Evolutionary conservation across 92 coral and sea anemone genomes (phyloP), one percentile per base, ranked within the genome.

Genomic region (Parazoanthus darwini): DNA sequence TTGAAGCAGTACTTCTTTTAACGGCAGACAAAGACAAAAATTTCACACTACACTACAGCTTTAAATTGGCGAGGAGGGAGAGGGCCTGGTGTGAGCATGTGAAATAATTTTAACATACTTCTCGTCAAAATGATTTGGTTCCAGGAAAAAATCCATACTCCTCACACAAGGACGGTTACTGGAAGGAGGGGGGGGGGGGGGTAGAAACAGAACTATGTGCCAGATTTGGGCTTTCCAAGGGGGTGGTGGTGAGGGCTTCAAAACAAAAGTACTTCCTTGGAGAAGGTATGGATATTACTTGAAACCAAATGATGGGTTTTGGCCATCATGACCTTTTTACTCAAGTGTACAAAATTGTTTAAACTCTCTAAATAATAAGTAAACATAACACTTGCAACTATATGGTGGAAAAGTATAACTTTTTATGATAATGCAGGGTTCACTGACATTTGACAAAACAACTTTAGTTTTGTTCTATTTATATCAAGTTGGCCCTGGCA

Each of bases 311-410:
- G 15, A 22, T 22, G 33, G 13, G 33, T 22, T 23, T 22, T 67
- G 1, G 4, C 74, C 33, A 67, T n/a, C 71, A 18, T 2, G 4
- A 29, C 33, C 33, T 29, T 39, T 39, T 39, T 39, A 39, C 4
- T 4, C 4, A 39, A 46, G 10, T 46, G 50, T 4, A 46, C 50
- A 46, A 39, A 2, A 2, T 39, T 46, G 4, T 3, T 6, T 65
- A 65, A 65, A 65, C 71, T 65, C 18, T 65, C 23, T 16, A 65
- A 65, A 65, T 46, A 46, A 2, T 46, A 46, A 11, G 33, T 67
- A 67, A 65, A 67, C 23, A 67, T 67, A 67, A 67, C 74, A 67
- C 74, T 67, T 67, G 74, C 74, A 67, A 67, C 74, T 20, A 67
- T 8, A 18, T 65, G 2, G 33, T 16, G n/a, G 6, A 65, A 8